These are phyloP conservation scores for Corvus moneduloides DNA, from an alignment of 2,113 vertebrate genomes.

Conservation along the genomic window DNA sequence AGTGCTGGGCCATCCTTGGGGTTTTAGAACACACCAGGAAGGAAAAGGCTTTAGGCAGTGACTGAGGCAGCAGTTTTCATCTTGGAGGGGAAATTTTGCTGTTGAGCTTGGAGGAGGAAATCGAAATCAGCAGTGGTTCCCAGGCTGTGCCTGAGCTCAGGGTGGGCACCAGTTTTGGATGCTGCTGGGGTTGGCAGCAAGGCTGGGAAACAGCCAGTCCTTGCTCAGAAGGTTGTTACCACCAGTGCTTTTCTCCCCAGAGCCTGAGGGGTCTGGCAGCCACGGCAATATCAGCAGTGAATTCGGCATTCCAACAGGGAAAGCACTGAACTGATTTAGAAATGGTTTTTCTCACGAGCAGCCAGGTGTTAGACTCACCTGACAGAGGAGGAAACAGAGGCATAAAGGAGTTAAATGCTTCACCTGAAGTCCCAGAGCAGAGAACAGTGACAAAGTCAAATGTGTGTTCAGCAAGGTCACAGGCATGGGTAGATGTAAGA, in stretches of 20 bases:
- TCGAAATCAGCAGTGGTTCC: not conserved
- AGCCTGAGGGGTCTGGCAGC: not conserved
- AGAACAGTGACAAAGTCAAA: not conserved
- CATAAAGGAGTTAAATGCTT: not conserved
- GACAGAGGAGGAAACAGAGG: not conserved
- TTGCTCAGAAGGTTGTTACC: not conserved
- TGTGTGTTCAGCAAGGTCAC: not conserved
- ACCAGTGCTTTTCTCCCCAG: not conserved
- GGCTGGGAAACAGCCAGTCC: not conserved
- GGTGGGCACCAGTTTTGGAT: not conserved
- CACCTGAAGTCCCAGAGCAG: not conserved
- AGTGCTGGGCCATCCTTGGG: not conserved
- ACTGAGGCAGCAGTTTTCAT: not conserved
- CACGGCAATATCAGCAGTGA: rapidly evolving
- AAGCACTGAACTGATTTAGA: not conserved
- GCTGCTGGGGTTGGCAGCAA: not conserved
- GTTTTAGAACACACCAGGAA: not conserved
- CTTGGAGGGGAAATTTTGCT: not conserved
- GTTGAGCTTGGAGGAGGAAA: not conserved
- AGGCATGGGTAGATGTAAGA: not conserved
- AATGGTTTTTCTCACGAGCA: not conserved
- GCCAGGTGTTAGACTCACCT: not conserved
- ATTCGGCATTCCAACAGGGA: not conserved
- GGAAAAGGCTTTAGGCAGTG: not conserved
- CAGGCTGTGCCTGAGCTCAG: not conserved